Evolutionary conservation across 1,140 invertebrate species (phyloP).

Genomic region (Nixonia krombeini): DNA sequence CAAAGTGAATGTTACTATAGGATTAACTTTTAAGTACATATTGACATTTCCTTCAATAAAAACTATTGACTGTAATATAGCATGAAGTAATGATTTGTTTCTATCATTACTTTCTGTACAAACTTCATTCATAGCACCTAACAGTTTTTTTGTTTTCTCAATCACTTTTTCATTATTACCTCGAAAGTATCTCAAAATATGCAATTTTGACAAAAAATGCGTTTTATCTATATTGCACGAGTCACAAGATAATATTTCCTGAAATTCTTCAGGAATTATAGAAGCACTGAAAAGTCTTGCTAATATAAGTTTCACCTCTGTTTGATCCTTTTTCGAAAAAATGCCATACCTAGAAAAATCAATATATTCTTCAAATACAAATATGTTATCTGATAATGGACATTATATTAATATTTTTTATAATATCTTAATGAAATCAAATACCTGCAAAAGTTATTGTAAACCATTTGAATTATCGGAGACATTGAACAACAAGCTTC

Average conservation of each 20-base stretch:
- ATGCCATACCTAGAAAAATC: slow-evolving; percentile 56
- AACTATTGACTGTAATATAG: slow-evolving; percentile 54
- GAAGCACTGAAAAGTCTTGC: slow-evolving; percentile 64
- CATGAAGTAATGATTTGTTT: slow-evolving; percentile 55
- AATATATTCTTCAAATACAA: neutral
- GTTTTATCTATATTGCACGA: slow-evolving; percentile 72
- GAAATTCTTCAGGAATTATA: slow-evolving; percentile 66
- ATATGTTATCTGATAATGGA: neutral
- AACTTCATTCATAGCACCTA: slow-evolving; percentile 55
- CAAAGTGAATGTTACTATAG: slow-evolving; percentile 62
- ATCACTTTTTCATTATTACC: slow-evolving; percentile 51
- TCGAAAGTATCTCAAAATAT: slow-evolving; percentile 71
- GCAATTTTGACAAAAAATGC: slow-evolving; percentile 72
- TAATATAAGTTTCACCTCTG: slow-evolving; percentile 71
- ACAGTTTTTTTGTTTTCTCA: slow-evolving; percentile 54
- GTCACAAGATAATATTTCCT: slow-evolving; percentile 71
- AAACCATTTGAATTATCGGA: slow-evolving; percentile 72
- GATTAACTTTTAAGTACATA: slow-evolving; percentile 64
- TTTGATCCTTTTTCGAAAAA: slow-evolving; percentile 64
- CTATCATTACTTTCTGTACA: slow-evolving; percentile 39
- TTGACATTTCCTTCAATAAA: slow-evolving; percentile 52
- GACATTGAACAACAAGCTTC: slow-evolving; percentile 68
- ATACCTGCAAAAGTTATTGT: slow-evolving; percentile 61
- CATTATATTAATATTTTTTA: no score
- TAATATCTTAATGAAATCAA: neutral